Base-by-base conservation (phyloP, 2,888 invertebrate species). In the Didymodactylos carnosus region DNA sequence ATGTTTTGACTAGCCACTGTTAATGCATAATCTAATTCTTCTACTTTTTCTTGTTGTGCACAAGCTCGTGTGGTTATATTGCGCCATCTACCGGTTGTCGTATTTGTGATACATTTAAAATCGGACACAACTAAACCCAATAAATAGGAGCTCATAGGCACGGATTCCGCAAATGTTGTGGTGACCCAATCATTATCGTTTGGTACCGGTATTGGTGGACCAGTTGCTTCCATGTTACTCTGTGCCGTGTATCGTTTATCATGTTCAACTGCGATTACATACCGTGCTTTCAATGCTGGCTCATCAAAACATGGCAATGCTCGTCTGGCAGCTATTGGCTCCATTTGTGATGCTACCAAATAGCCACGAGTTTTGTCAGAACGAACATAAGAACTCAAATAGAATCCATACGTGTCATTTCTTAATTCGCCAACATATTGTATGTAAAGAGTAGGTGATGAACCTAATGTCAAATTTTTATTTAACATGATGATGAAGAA, bases 91-190 rank as follows among this genome's bases (percentile, higher is more conserved):
- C 43, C 25, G 19, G 75, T 41, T 8, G 43, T 27, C 25, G 69
- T 41, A 39, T 51, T 16, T n/a, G 35, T 35, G 16, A 70, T 39
- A 84, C 88, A 92, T 82, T 95, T 94, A 83, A 91, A 94, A 84
- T 95, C 93, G 39, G 95, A 95, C 3, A 97, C 90, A 10, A 93
- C 91, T 69, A 91, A 89, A 0, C 94, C 94, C 72, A 95, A 89
- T 77, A 97, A 86, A 81, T 97, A 97, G 0, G 75, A 62, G 13
- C 72, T 72, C 75, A 75, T 75, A 1, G 88, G 88, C 0, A 91
- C 90, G 72, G 91, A 91, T 76, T 88, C 88, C 27, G 88, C 85
- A 82, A 94, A 95, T 16, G 86, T 86, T 0, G 82, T 83, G 25
- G 77, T 76, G 14, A 76, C 70, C 69, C 62, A 62, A 35, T 69